A percentile compares a stretch with the other conserved stretches of the same genome.
These are phyloP conservation scores for Diachrysia chrysitis DNA, from an alignment of 2,888 invertebrate genomes.

Conservation along the genomic window DNA sequence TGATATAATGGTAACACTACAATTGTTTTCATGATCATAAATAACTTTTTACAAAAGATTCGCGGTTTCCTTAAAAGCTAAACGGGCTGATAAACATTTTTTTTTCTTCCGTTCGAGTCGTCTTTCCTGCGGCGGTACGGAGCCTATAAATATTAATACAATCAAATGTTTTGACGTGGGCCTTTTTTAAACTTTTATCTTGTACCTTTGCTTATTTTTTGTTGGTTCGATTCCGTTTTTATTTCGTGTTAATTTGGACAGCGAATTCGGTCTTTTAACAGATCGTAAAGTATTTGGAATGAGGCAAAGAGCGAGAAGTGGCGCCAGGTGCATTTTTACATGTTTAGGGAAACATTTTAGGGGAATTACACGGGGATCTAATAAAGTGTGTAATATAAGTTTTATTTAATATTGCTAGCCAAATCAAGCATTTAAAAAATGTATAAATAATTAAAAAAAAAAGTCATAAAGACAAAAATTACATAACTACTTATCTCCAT, in stretches of 20 bases:
- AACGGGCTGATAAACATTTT: slow-evolving; percentile 89
- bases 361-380: neutral
- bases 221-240: slow-evolving; percentile 86
- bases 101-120: slow-evolving; percentile 79
- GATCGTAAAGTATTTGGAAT: slow-evolving; percentile 87
- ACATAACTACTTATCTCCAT: slow-evolving; percentile 24
- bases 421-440: neutral
- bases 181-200: slow-evolving; percentile 89
- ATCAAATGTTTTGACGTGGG: slow-evolving; percentile 89
- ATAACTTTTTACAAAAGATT: slow-evolving; percentile 88
- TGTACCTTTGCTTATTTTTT: slow-evolving; percentile 87
- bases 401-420: neutral
- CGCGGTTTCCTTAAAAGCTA: slow-evolving; percentile 89
- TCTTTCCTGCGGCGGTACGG: slow-evolving; percentile 86
- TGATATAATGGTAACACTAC: slow-evolving; percentile 87
- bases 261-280: slow-evolving; percentile 89
- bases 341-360: slow-evolving; percentile 52
- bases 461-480: slow-evolving; percentile 24
- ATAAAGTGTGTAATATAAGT: neutral
- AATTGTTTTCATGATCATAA: slow-evolving; percentile 88
- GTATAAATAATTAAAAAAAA: slow-evolving; percentile 1
- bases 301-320: slow-evolving; percentile 63
- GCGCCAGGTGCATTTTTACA: slow-evolving; percentile 80
- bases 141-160: slow-evolving; percentile 89
- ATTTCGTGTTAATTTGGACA: slow-evolving; percentile 89